These are phyloP conservation scores for Grantiella picta DNA, from an alignment of 2,113 vertebrate genomes.

Conservation along the genomic window DNA sequence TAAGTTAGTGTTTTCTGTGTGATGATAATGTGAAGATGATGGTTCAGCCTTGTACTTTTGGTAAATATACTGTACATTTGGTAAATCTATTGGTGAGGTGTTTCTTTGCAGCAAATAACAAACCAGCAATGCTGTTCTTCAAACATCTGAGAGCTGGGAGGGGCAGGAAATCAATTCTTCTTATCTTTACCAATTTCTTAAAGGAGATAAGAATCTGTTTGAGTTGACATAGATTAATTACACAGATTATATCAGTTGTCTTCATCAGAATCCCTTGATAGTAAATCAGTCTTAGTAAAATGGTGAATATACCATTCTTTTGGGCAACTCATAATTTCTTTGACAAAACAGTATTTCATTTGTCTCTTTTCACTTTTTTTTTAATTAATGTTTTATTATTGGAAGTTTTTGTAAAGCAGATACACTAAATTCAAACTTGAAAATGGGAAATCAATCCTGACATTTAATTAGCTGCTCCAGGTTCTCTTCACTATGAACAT, in stretches of 20 bases:
- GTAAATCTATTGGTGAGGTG: neutral
- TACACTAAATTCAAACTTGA: neutral
- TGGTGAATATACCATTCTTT: neutral
- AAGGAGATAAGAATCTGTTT: slow-evolving; percentile 37
- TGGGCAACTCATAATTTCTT: neutral
- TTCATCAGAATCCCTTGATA: slow-evolving; percentile 19
- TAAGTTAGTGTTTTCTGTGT: neutral
- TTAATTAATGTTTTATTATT: neutral
- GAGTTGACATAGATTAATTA: slow-evolving; percentile 51
- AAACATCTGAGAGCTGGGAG: neutral
- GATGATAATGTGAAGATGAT: neutral
- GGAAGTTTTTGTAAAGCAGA: neutral
- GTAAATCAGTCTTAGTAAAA: neutral
- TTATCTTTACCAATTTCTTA: slow-evolving; percentile 56
- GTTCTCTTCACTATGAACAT: neutral
- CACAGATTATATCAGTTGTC: slow-evolving; percentile 33
- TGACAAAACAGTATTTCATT: neutral
- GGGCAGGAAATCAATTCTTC: slow-evolving; percentile 38
- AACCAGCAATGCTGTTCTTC: neutral
- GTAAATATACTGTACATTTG: too few species aligned
- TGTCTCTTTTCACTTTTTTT: too few species aligned
- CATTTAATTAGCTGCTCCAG: neutral
- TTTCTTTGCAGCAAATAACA: neutral
- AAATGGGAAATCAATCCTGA: neutral
- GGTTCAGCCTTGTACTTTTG: neutral